A percentile compares a stretch with the other conserved stretches of the same genome.
Evolutionary conservation across 2,888 invertebrate genomes (phyloP).

Genomic region (Lordiphosa fenestrarum): DNA sequence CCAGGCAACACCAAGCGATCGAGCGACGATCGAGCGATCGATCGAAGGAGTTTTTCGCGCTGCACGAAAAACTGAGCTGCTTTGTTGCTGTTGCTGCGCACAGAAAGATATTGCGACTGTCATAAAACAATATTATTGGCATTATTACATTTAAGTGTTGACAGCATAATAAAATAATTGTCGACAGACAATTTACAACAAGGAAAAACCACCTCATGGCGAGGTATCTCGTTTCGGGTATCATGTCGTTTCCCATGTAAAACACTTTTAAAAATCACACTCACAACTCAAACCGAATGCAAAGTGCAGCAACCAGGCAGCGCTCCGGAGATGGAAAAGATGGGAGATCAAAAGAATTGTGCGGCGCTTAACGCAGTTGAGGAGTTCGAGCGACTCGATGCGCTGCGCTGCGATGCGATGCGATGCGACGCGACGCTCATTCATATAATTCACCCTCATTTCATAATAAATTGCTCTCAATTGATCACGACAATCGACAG

Average conservation of each 20-base stretch:
- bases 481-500: constrained; percentile 80
- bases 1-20: constrained; percentile 31
- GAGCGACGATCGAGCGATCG: constrained; percentile 17
- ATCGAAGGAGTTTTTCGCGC: constrained; percentile 22
- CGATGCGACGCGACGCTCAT: constrained; percentile 53
- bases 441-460: constrained; percentile 81
- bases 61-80: constrained; percentile 21
- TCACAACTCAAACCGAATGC: constrained; percentile 70
- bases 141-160: constrained; percentile 78
- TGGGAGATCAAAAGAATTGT: constrained; percentile 76
- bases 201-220: constrained; percentile 44
- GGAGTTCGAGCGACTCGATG: too few species aligned
- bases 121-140: constrained; percentile 78
- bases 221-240: constrained; percentile 25
- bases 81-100: constrained; percentile 3
- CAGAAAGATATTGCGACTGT: constrained; percentile 59
- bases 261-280: constrained; percentile 77
- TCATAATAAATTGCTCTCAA: constrained; percentile 81
- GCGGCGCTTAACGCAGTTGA: constrained; percentile 59
- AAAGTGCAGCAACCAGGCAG: constrained; percentile 24
- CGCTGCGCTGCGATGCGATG: too few species aligned
- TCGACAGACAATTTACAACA: constrained; percentile 75
- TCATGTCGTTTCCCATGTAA: constrained; percentile 74
- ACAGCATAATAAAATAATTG: constrained; percentile 80
- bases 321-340: constrained; percentile 49